Base-by-base conservation (phyloP, 2,113 vertebrate species). In the Zapornia atra region DNA sequence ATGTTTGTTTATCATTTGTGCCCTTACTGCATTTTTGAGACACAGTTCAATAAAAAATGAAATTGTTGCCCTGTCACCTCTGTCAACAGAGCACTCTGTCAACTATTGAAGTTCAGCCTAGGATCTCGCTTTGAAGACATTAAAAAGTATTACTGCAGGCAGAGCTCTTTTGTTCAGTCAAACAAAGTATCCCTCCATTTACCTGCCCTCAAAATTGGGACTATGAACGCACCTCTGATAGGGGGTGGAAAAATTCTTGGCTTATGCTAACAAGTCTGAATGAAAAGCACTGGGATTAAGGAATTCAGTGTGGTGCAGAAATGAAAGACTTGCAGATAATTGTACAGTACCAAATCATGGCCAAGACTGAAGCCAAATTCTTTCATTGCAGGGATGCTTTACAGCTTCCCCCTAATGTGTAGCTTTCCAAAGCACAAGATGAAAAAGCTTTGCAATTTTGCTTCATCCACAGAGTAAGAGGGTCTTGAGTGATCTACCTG, bases 11-110 rank as follows among this genome's bases (percentile, higher is more conserved):
- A 81, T 54, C 21, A 50, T 84, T 91, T 83, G 36, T 69, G 26
- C 22, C 69, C 61, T 65, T 90, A 29, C 66, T 78, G 44, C 63
- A 94, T 77, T 96, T 97, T 82, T 92, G 57, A 96, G 85, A 33
- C 10, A 72, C 17, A 11, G 20, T 50, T 92, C 56, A 84, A 36
- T 88, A 93, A 92, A 90, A 92, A 92, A 94, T 61, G 19, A 71
- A 92, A 81, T 77, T 75, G 53, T 86, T 68, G 34, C 53, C 25
- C 28, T 75, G 28, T 88, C 76, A 94, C 12, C 40, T 65, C 70
- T 82, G 29, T 77, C 68, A 89, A 31, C 2, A 4, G 25, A 82
- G 24, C 26, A 20, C 42, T 84, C 71, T 96, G 48, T 72, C 54
- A 57, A 26, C 34, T 76, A 22, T 3, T 88, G n/a, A 92, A 94